Base-by-base conservation (phyloP, 2,113 vertebrate species). In the Heterotis niloticus region DNA sequence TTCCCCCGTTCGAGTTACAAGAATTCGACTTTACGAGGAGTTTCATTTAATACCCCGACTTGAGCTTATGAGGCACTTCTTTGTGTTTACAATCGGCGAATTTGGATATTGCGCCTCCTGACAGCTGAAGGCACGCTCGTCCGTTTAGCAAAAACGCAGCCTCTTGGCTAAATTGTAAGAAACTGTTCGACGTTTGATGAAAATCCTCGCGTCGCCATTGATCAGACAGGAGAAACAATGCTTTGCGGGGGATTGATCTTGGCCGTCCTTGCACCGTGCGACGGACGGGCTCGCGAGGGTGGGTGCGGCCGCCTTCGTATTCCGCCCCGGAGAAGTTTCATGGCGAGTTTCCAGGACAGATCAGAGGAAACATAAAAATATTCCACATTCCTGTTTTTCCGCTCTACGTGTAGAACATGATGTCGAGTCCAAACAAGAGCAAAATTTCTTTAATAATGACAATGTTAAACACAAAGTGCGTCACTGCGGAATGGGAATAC, bases 361-460 rank as follows among this genome's bases (percentile, higher is more conserved):
- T 78, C 51, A 78, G 13, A 68, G 18, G 72, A 62, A 75, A 62
- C 59, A 62, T 75, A 29, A 17, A 56, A 17, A 11, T 44, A 57
- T 64, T 75, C 28, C 17, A 64, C n/a, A 16, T 74, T 75, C 20
- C 14, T 62, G 5, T 62, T 75, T 34, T 29, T 64, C 62, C 26
- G 60, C 57, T 59, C 74, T 62, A 34, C 57, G 29, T 56, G 74
- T 75, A 75, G 74, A 60, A 75, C 57, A 64, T 75, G 57, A 23
- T 66, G 23, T 66, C 12, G 64, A 66, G 64, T 75, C 74, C 59
- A 75, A 75, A 64, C 59, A 24, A 60, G 59, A 62, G 74, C 62
- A 26, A 60, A 34, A 29, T 57, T 64, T 16, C 74, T 75, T 75
- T 75, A 75, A 75, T 75, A 64, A 75, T 44, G 74, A 64, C 59